These are phyloP conservation scores for Paguma larvata DNA, from an alignment of 2,797 vertebrate genomes.

Conservation along the genomic window DNA sequence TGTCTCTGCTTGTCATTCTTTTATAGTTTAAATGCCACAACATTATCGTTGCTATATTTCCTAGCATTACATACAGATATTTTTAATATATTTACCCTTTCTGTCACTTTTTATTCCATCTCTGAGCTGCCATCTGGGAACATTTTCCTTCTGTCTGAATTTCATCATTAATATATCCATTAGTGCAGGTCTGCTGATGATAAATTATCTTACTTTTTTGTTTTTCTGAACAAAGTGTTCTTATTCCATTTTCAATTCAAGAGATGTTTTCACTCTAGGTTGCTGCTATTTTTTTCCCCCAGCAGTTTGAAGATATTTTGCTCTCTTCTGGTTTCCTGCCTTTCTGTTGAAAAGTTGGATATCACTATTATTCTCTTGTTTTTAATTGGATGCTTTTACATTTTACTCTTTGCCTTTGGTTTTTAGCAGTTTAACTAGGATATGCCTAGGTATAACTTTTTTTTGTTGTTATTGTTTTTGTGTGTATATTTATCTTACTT, in stretches of 20 bases:
- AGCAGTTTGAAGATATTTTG: not conserved
- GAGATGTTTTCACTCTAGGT: slow-evolving; percentile 11
- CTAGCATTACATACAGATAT: not conserved
- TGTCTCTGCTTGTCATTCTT: not conserved
- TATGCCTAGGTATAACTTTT: not conserved
- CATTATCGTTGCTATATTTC: not conserved
- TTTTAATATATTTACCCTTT: not conserved
- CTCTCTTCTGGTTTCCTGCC: not conserved
- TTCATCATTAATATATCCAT: slow-evolving; percentile 52
- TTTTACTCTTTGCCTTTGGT: not conserved
- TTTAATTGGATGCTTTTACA: not conserved
- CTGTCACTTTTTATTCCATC: not conserved
- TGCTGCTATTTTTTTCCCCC: not conserved
- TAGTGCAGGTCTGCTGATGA: slow-evolving; percentile 42
- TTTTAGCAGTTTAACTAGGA: not conserved
- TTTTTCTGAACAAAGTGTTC: slow-evolving; percentile 39
- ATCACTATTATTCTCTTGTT: not conserved
- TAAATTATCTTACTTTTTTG: not conserved
- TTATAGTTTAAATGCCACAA: not conserved
- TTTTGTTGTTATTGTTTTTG: not conserved
- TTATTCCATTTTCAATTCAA: slow-evolving; percentile 32
- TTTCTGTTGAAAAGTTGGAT: not conserved
- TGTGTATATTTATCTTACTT: not conserved
- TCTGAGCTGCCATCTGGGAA: slow-evolving; percentile 22
- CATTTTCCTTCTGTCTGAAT: slow-evolving; percentile 42